Conservation (phyloP, 2,888 invertebrate genomes). For the Cantharis lateralis region DNA sequence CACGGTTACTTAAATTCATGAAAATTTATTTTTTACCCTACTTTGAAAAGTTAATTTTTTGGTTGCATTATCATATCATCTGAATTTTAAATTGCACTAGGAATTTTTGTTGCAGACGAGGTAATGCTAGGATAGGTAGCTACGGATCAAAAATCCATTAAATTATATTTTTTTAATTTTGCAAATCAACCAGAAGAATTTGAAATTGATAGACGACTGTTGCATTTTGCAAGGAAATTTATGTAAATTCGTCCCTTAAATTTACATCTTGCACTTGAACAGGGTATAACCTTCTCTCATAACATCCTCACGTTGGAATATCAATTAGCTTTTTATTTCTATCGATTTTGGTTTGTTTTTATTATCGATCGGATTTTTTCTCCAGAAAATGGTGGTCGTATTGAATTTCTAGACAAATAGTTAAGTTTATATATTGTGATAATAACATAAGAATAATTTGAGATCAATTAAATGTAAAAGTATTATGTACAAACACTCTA, state of each 20-base stretch:
- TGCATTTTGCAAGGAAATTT: not conserved
- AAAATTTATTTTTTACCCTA: not conserved
- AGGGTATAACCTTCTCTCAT: not conserved
- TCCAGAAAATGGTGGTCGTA: conserved; percentile 6
- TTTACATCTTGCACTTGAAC: conserved; percentile 2
- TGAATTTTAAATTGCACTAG: not conserved
- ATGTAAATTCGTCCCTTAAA: not conserved
- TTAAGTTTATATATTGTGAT: conserved; percentile 30
- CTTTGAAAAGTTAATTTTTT: not conserved
- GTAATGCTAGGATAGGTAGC: not conserved
- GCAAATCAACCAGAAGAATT: not conserved
- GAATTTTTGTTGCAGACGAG: not conserved
- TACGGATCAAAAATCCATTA: not conserved
- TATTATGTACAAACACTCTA: conserved; percentile 25
- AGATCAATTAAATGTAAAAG: conserved; percentile 31
- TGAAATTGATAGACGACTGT: not conserved
- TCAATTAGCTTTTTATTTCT: not conserved
- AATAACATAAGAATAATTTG: conserved; percentile 27
- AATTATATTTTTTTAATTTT: not conserved
- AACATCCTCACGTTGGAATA: not conserved
- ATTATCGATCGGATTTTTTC: not conserved
- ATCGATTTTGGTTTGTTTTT: not conserved
- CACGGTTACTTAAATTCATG: not conserved
- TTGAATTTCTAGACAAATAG: conserved; percentile 2
- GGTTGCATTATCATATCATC: not conserved